Evolutionary conservation across 1,140 invertebrate genomes (phyloP).

Genomic region (Drosophila repleta): DNA sequence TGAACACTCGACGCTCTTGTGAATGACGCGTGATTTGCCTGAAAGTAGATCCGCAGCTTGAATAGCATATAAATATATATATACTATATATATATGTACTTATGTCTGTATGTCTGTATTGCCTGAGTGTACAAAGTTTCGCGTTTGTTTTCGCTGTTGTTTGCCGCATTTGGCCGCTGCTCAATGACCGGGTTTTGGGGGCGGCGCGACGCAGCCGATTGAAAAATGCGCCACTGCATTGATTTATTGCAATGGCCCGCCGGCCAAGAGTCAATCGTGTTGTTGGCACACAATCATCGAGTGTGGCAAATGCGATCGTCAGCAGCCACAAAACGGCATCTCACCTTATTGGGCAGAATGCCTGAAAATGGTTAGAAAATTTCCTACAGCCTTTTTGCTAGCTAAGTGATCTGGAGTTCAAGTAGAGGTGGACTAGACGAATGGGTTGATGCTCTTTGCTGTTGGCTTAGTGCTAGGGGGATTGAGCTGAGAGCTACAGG

Average conservation of each 20-base stretch:
- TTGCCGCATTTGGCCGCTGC: slow-evolving; percentile 45
- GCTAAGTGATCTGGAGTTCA: slow-evolving; percentile 42
- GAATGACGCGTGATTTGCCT: slow-evolving; percentile 40
- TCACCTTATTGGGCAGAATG: slow-evolving; percentile 45
- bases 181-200: slow-evolving; percentile 37
- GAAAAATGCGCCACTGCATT: slow-evolving; percentile 46
- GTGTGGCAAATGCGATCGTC: slow-evolving; percentile 32
- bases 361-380: slow-evolving; percentile 65
- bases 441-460: not conserved
- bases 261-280: slow-evolving; percentile 71
- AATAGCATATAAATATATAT: not conserved
- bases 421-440: not conserved
- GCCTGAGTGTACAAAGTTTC: slow-evolving; percentile 30
- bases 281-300: slow-evolving; percentile 22
- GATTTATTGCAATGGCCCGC: slow-evolving; percentile 63
- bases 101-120: not conserved
- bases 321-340: slow-evolving; percentile 37
- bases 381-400: slow-evolving; percentile 55
- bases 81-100: not conserved
- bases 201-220: slow-evolving; percentile 6
- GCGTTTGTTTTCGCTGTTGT: slow-evolving; percentile 42
- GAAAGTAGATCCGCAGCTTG: slow-evolving; percentile 9
- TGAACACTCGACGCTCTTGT: slow-evolving; percentile 35
- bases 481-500: not conserved
- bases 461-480: not conserved